phyloP scores from a whole-genome alignment of 2,888 invertebrate genomes.

The Rotaria magnacalcarata region DNA sequence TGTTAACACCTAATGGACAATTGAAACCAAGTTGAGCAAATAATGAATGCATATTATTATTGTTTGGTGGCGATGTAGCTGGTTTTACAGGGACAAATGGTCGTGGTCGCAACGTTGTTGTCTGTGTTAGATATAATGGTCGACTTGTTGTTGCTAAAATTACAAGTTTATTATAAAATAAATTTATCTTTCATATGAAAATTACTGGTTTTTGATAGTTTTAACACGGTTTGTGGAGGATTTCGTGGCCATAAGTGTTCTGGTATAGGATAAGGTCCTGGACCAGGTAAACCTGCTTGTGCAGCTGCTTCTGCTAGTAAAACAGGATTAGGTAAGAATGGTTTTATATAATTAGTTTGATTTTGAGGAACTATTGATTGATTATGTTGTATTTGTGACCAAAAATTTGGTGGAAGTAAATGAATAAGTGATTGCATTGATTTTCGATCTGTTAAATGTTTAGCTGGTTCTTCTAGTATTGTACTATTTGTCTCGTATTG shows the following conservation, averaged over 20 bases:
- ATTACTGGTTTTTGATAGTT: neutral
- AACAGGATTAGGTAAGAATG: neutral
- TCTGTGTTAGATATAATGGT: neutral
- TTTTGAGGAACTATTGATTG: neutral
- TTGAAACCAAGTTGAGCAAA: neutral
- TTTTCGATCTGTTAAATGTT: neutral
- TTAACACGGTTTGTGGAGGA: neutral
- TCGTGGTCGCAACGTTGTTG: neutral
- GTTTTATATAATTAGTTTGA: neutral
- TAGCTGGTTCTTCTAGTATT: neutral
- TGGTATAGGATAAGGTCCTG: slow-evolving; percentile 23
- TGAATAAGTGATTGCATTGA: slow-evolving; percentile 20
- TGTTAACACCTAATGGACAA: slow-evolving; percentile 7
- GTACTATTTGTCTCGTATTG: neutral
- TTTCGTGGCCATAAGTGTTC: neutral
- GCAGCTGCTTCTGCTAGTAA: slow-evolving; percentile 32
- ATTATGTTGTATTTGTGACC: slow-evolving; percentile 10
- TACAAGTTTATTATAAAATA: neutral
- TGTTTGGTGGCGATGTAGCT: neutral
- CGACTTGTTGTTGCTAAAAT: neutral
- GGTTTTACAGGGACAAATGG: neutral
- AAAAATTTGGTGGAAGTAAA: slow-evolving; percentile 32
- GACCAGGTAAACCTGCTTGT: slow-evolving; percentile 6
- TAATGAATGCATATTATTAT: neutral
- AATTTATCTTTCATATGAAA: neutral